phyloP scores from a whole-genome alignment of 2,113 vertebrate species.

The Chamaea fasciata region DNA sequence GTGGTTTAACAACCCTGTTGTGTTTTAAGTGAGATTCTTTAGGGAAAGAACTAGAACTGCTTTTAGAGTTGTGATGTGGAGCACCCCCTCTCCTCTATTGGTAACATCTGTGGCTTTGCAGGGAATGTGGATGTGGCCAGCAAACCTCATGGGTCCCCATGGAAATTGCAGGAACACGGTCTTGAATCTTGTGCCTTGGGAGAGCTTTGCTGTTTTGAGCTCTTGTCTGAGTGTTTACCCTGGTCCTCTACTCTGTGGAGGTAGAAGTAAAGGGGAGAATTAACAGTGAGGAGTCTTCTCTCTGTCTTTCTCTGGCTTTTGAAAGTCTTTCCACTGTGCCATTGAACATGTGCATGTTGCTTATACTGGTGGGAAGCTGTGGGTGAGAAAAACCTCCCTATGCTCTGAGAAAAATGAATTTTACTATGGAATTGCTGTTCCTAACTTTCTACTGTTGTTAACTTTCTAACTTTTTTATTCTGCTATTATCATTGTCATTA shows the following conservation, averaged over 20 bases:
- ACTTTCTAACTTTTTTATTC: neutral
- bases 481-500: neutral
- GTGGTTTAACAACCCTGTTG: neutral
- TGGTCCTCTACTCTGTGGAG: neutral
- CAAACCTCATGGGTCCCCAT: neutral
- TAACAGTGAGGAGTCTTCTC: neutral
- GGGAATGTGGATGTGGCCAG: neutral
- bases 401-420: neutral
- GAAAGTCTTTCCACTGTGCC: neutral
- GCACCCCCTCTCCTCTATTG: neutral
- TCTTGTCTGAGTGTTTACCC: neutral
- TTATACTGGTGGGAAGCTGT: neutral
- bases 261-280: neutral
- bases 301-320: neutral
- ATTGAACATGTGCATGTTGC: neutral
- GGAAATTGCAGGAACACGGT: neutral
- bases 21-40: neutral
- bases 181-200: neutral
- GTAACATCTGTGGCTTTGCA: neutral
- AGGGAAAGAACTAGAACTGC: neutral
- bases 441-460: neutral
- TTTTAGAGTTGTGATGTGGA: neutral
- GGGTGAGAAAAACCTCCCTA: neutral
- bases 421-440: neutral
- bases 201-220: neutral